Base-by-base conservation (phyloP, 2,113 vertebrate species). In the Pedetes capensis region DNA sequence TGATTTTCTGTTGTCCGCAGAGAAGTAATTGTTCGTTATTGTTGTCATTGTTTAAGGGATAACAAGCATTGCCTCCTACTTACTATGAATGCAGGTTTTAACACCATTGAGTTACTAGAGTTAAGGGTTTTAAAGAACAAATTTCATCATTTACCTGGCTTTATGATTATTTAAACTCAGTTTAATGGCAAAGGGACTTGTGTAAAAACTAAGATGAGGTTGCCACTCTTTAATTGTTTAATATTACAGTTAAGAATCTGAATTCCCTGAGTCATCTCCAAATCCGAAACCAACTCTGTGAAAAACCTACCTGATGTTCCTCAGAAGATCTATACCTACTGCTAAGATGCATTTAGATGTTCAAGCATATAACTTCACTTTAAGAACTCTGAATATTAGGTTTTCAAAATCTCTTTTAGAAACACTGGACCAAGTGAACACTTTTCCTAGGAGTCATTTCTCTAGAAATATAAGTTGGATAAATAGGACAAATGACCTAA, bases 51-150 rank as follows among this genome's bases (percentile, higher is more conserved):
- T n/a, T 71, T n/a, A 57, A 49, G 34, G 16, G 13, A 78, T 51
- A 84, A 71, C 49, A 53, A 20, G 5, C 39, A 81, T 90, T 49
- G 25, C 42, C 25, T 80, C 18, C 71, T 80, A 74, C 34, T 66
- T 74, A 49, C 53, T 89, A 74, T 47, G 80, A 94, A 61, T 74
- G 51, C n/a, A 92, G 11, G 8, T 92, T 88, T 94, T 92, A 94
- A 69, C 63, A 69, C 72, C 49, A 89, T 29, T 85, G 29, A 55
- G 17, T 94, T 89, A 49, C 16, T 63, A 87, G 27, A 91, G 8
- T 59, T 25, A 39, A n/a, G 18, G 18, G 44, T 75, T 69, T 92
- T 69, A 76, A 42, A 76, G 22, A 88, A 92, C 11, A 71, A 51
- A 78, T 75, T 89, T 59, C 59, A 85, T 68, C n/a, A n/a, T n/a